Percentiles rank a stretch among this genome's conserved stretches.
These are phyloP conservation scores for Myrmecobius fasciatus DNA, from an alignment of 2,113 vertebrate species.

Conservation along the genomic window DNA sequence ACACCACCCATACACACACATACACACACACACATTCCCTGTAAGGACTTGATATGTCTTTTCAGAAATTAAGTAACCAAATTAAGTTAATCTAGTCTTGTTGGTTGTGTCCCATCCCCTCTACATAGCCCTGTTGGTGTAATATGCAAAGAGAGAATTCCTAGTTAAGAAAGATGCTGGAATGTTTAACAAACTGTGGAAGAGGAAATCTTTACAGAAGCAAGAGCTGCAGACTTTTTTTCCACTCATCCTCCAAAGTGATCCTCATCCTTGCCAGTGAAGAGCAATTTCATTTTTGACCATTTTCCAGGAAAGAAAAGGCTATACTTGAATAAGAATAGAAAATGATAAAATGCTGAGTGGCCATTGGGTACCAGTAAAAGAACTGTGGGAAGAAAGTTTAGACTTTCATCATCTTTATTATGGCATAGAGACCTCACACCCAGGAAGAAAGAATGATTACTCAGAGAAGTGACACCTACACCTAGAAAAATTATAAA, in stretches of 20 bases:
- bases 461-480: not conserved
- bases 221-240: conserved; percentile 45
- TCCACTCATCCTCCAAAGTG: conserved; percentile 55
- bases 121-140: conserved; percentile 26
- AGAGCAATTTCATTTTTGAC: not conserved
- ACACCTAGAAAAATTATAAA: not conserved
- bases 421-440: not conserved
- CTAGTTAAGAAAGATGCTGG: conserved; percentile 72
- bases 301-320: not conserved
- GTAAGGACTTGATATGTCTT: conserved; percentile 31
- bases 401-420: not conserved
- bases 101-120: conserved; percentile 56
- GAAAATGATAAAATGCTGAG: too few species aligned
- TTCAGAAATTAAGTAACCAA: conserved; percentile 62
- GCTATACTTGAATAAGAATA: not conserved
- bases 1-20: not conserved
- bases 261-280: not conserved
- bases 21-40: not conserved
- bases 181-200: conserved; percentile 77
- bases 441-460: not conserved
- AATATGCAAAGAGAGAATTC: conserved; percentile 10
- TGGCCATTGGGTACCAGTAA: not conserved
- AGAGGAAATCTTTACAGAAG: conserved; percentile 69
- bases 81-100: conserved; percentile 64
- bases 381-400: not conserved